These are phyloP conservation scores for Entomyzon cyanotis DNA, from an alignment of 2,113 vertebrate genomes.

Conservation along the genomic window DNA sequence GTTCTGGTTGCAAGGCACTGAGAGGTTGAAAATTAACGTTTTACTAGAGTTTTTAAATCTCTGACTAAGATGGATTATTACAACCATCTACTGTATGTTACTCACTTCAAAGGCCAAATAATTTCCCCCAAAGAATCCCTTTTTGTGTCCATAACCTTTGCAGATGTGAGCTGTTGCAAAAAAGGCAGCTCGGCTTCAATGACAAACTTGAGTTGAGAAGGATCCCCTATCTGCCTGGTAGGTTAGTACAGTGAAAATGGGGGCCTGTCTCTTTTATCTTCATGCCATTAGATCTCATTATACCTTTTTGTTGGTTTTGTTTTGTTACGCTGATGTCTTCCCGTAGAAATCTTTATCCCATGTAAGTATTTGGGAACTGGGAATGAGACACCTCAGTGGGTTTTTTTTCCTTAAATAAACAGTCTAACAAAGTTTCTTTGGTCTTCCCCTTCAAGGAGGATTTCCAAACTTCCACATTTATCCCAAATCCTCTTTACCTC, in stretches of 20 bases:
- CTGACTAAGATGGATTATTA: not conserved
- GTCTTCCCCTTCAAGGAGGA: not conserved
- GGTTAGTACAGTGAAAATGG: not conserved
- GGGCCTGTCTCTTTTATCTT: not conserved
- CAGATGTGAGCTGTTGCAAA: not conserved
- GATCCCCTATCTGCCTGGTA: not conserved
- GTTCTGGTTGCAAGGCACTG: not conserved
- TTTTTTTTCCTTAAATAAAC: not conserved
- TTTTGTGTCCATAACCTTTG: not conserved
- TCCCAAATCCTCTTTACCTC: not conserved
- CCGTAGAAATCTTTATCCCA: not conserved
- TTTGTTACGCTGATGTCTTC: not conserved
- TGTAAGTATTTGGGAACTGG: not conserved
- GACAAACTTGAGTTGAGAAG: not conserved
- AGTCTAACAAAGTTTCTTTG: not conserved
- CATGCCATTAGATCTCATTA: not conserved
- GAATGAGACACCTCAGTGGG: not conserved
- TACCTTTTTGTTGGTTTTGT: not conserved
- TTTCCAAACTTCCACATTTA: not conserved
- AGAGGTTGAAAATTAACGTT: not conserved
- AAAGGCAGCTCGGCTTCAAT: fast-evolving
- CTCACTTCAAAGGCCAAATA: not conserved
- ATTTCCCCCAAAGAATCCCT: not conserved
- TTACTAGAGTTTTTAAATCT: not conserved
- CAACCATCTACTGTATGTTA: not conserved